Percentiles rank a stretch among this genome's conserved stretches.
These are phyloP conservation scores for Melolontha melolontha DNA, from an alignment of 2,888 invertebrate genomes.

Conservation along the genomic window DNA sequence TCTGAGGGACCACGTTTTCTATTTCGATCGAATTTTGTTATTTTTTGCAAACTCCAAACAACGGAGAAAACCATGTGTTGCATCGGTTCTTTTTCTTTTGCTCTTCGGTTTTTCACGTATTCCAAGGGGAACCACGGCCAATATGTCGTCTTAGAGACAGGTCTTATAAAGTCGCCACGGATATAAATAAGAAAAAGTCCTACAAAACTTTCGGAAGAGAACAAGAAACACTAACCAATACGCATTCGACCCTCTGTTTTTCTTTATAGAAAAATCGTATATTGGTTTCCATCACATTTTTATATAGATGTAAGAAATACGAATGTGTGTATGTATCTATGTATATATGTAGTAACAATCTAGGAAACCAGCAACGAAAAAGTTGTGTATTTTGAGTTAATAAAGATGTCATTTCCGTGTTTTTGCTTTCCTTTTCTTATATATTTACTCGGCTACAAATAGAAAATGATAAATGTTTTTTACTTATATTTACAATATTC, in stretches of 20 bases:
- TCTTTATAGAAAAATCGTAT: conserved; percentile 15
- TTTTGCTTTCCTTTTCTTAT: background rate
- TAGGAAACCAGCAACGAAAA: conserved; percentile 1
- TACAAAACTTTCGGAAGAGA: conserved; percentile 9
- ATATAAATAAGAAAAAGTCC: background rate
- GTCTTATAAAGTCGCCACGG: too few relatives aligned
- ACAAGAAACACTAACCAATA: background rate
- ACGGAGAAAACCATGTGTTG: too few relatives aligned
- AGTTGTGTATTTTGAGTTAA: conserved; percentile 32
- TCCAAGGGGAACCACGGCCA: conserved; percentile 8
- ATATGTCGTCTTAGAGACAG: conserved; percentile 6
- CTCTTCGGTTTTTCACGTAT: background rate
- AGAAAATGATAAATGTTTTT: background rate
- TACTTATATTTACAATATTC: too few relatives aligned
- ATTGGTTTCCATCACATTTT: background rate
- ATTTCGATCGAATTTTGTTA: too few relatives aligned
- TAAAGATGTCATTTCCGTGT: conserved; percentile 23
- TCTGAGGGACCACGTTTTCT: too few relatives aligned
- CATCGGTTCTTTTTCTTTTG: too few relatives aligned
- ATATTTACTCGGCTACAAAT: background rate
- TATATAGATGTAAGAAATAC: conserved; percentile 9
- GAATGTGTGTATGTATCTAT: conserved; percentile 5
- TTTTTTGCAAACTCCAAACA: too few relatives aligned
- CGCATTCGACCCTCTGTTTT: background rate
- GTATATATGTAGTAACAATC: conserved; percentile 22